Evolutionary conservation across 2,888 invertebrate genomes (phyloP), one percentile per base, ranked within the genome.

Genomic region (Eristalinus sepulchralis): DNA sequence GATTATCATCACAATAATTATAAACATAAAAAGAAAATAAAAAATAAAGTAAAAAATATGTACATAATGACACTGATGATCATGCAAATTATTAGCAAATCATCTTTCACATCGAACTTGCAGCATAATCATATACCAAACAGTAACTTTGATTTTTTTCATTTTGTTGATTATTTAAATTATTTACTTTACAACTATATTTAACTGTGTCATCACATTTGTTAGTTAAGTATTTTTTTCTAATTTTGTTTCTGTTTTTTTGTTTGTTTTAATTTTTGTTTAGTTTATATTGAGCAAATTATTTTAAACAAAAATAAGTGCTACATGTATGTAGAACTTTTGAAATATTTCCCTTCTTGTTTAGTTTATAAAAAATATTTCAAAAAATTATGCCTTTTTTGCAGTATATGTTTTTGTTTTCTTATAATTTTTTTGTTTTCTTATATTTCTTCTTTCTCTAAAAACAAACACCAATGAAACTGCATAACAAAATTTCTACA

Each of bases 61-160:
- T 67, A 83, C 75, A 73, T 68, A 80, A 80, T 71, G 71, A 83
- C 87, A 87, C 72, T 66, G 63, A 71, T 83, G 55, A 83, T 64
- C 87, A 87, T 87, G 87, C 87, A 87, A 83, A 86, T 86, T 86
- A 82, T 79, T 86, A 87, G 87, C 83, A 87, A 87, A 83, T 72
- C 83, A 87, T 87, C 83, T 79, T 80, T 87, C 87, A 87, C 87
- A 87, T 84, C 84, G 79, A 88, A 84, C 88, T 88, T 88, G 88
- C 88, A 88, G 88, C 88, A 88, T 88, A 78, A 84, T 88, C 80
- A 84, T 84, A 76, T 88, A 86, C 78, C 83, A 86, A 79, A 86
- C 86, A 78, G 81, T 81, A 77, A 82, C 33, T 22, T 72, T 79
- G 24, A 64, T 71, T 77, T 59, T 62, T 68, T 57, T 57, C 34